Base-by-base conservation (phyloP, 2,888 invertebrate species). In the Euplexia lucipara region DNA sequence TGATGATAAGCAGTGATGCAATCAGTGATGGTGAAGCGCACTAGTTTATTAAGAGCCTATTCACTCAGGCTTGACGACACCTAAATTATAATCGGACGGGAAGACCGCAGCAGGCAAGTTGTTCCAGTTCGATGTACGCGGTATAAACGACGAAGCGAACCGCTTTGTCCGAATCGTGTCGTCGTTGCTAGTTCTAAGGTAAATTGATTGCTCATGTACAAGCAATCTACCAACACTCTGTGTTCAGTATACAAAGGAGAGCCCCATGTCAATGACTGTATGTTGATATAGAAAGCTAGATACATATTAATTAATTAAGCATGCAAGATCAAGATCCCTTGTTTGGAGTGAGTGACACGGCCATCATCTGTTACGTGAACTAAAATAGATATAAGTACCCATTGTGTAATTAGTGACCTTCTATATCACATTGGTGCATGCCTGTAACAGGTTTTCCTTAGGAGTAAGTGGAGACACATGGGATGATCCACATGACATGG, bases 391-490 rank as follows among this genome's bases (percentile, higher is more conserved):
- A 49, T 41, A 57, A 65, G 14, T 71, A 49, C 44, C 65, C 57
- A 74, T 76, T 74, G 72, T 77, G 18, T 44, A 51, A 53, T 52
- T n/a, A 34, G 18, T 65, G 39, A 52, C 70, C 75, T 60, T 62
- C 44, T 48, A 34, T 56, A 53, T 76, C 47, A 32, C 58, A 39
- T 51, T 42, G 42, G 62, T 70, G 42, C 34, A 54, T 47, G 51
- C 4, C 18, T 18, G 7, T 34, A 44, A 47, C 52, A 16, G 22
- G 71, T 64, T 76, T 59, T 71, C 39, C 76, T 58, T 58, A 45
- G 22, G 22, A 54, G 16, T 39, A 5, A 16, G 32, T 10, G 32
- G 7, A 20, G n/a, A 32, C n/a, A 8, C 7, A 45, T 4, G 32
- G 75, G 70, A 58, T 49, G 57, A 26, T 5, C 2, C 26, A 26